Conservation (phyloP, 2,888 invertebrate genomes). For the Limnephilus marmoratus region DNA sequence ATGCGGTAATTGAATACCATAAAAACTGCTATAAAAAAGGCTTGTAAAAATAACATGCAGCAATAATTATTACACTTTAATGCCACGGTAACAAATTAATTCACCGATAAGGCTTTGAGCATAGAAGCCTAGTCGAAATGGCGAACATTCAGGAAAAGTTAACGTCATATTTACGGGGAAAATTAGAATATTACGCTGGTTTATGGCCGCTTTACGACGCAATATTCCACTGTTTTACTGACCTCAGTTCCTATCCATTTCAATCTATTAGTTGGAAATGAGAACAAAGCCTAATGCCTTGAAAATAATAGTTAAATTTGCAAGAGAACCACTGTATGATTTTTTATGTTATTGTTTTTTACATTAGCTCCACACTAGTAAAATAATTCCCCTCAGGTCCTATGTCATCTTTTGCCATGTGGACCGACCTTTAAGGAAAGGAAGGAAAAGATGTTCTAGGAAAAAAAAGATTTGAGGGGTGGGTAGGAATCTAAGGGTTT, state of each 20-base stretch:
- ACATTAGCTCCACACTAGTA: no score
- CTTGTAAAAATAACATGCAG: background rate
- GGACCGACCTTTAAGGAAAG: no score
- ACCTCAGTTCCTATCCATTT: background rate
- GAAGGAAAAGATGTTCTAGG: no score
- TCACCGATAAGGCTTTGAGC: background rate
- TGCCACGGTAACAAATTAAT: background rate
- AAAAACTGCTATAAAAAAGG: background rate
- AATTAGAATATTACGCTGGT: slow-evolving; percentile 16
- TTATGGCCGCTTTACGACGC: slow-evolving; percentile 6
- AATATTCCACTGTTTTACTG: background rate
- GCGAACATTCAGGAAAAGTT: slow-evolving; percentile 28
- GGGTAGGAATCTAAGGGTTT: no score
- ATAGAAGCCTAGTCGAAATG: background rate
- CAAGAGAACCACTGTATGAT: background rate
- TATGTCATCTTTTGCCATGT: no score
- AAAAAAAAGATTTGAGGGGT: no score
- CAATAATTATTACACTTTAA: background rate
- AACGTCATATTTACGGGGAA: slow-evolving; percentile 34
- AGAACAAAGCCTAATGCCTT: background rate
- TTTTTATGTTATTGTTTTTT: no score
- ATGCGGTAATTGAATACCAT: background rate
- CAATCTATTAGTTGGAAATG: background rate
- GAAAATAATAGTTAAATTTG: background rate
- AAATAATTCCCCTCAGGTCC: no score